Percentiles rank a stretch among this genome's conserved stretches.
Evolutionary conservation across 2,113 vertebrate species (phyloP).

Genomic region (Lagopus muta): DNA sequence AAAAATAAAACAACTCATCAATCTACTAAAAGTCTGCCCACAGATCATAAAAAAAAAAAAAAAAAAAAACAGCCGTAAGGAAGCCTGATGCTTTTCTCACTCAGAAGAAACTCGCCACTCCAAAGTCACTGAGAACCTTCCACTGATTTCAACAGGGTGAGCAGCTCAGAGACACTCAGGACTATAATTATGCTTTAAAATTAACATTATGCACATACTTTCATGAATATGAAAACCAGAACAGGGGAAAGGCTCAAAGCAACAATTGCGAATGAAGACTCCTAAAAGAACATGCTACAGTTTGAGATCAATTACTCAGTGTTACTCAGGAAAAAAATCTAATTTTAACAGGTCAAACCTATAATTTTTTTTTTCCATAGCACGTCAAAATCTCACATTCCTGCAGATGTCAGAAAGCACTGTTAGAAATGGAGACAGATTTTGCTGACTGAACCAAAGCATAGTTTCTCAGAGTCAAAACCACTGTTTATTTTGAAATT

Average conservation of each 20-base stretch:
- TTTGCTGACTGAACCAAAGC: neutral
- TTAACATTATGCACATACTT: neutral
- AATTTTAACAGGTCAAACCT: neutral
- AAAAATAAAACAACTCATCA: conserved; percentile 25
- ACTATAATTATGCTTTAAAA: conserved; percentile 2
- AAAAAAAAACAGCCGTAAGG: neutral
- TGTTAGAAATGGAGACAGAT: neutral
- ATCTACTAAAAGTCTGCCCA: conserved; percentile 16
- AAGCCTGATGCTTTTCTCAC: neutral
- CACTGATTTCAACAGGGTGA: neutral
- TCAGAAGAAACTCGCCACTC: neutral
- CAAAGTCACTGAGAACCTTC: neutral
- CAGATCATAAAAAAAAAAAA: neutral
- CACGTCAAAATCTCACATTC: neutral
- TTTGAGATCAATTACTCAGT: neutral
- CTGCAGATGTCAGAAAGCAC: neutral
- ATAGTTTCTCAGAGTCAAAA: neutral
- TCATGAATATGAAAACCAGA: neutral
- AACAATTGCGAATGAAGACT: neutral
- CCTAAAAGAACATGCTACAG: neutral
- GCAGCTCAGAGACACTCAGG: neutral
- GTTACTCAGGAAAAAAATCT: neutral
- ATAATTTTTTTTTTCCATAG: neutral
- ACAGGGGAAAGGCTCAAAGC: neutral
- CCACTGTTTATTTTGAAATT: neutral